Base-by-base conservation (phyloP, 2,797 vertebrate species). In the Molossus molossus region DNA sequence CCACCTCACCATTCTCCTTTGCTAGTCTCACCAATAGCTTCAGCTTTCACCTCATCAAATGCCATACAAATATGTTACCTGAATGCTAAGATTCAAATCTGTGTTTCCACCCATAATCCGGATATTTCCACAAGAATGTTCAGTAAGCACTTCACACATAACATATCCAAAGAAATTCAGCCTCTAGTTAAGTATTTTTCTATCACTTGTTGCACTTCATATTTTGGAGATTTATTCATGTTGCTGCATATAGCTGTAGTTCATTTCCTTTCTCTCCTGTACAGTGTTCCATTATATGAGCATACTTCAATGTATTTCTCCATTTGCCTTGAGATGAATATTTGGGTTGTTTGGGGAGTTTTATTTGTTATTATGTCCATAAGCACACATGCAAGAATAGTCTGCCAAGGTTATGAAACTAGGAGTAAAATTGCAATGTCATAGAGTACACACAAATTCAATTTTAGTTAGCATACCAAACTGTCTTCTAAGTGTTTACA, bases 401-500 rank as follows among this genome's bases (percentile, higher is more conserved):
- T 88, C 92, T 91, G 29, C 83, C 5, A 55, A 21, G 18, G 15
- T 23, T 70, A 37, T 81, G 29, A 67, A 76, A 83, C 23, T 23
- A 86, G 50, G 27, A 82, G 6, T 82, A 9, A 96, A 83, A 79
- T 58, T 86, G 27, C 9, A 27, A 3, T 65, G 27, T 90, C 62
- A 57, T 37, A 80, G 17, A 76, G 8, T 6, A 73, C 57, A 82
- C 5, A 40, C 2, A 57, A 53, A 64, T 67, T 81, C 67, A 67
- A 5, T 77, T 86, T 90, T 67, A 87, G 5, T 25, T 25, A 15
- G 37, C 9, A 73, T 40, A 65, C 20, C 57, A 70, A 72, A 57
- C 6, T 88, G 29, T 69, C 91, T 96, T 82, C 75, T 50, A 80
- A 91, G 40, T 73, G 10, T 2, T 69, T 87, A 4, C 17, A 83